Base-by-base conservation (phyloP, 2,797 vertebrate genomes). In the Psittacula echo region DNA sequence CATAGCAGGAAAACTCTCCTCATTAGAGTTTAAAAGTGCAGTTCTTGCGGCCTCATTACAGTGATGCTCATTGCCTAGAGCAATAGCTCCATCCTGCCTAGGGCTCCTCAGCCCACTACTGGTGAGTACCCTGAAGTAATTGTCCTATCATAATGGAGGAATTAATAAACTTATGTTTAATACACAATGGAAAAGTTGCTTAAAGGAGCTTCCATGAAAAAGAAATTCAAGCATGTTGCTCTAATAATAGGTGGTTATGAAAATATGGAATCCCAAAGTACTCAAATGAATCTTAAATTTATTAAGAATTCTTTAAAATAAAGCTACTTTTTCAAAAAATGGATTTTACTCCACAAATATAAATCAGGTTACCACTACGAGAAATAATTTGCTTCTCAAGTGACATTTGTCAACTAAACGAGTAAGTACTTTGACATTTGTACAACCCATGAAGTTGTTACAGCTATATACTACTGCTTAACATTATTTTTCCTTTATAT, bases 371-470 rank as follows among this genome's bases (percentile, higher is more conserved):
- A 42, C n/a, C 27, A 65, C 65, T 29, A 87, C 66, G 58, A 74
- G 29, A 93, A 93, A 79, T 66, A 48, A 93, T 91, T 83, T 90
- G 22, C 34, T 92, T 80, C 47, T 87, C 56, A 89, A 88, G 77
- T 89, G 84, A 77, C 81, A 89, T 95, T 95, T 95, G 92, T 94
- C 94, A 94, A 60, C 41, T 64, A 80, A 82, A 79, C 64, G 67
- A 95, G 5, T 62, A 79, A 90, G 87, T 53, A 53, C 92, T 66
- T 61, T 92, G 92, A 92, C 96, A 94, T 95, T 94, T 95, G 85
- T 67, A 83, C 56, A 68, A 80, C 65, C 41, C 8, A 44, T 17
- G 53, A 76, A 77, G 60, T 47, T 53, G 39, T 50, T 75, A 50
- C 48, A 80, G 72, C 78, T 70, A 67, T 34, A 89, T 66, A 27